Evolutionary conservation across 2,113 vertebrate genomes (phyloP).

Genomic region (Ciconia maguari): DNA sequence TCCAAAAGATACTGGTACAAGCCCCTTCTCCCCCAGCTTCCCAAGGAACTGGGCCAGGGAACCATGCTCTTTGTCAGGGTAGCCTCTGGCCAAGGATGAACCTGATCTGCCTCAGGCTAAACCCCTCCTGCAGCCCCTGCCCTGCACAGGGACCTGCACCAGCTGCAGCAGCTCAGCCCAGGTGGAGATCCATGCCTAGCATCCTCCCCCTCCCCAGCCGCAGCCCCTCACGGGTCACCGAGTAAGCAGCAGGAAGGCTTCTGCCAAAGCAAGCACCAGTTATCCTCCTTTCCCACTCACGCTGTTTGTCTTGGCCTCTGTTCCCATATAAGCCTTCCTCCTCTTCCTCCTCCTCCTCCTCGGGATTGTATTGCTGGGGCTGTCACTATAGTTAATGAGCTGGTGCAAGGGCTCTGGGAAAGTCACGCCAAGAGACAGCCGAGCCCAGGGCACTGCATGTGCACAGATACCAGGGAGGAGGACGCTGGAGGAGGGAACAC

Average conservation of each 20-base stretch:
- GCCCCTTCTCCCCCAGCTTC: background rate
- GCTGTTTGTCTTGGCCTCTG: constrained; percentile 33
- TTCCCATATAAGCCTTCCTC: background rate
- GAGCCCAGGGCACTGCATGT: fast-evolving
- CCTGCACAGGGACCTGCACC: background rate
- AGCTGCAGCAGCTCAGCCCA: background rate
- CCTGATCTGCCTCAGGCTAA: background rate
- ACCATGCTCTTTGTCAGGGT: background rate
- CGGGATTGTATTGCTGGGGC: background rate
- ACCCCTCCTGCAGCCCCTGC: background rate
- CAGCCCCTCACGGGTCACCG: background rate
- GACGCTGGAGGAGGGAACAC: background rate
- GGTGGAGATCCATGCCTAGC: background rate
- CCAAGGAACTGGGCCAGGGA: background rate
- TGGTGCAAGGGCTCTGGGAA: background rate
- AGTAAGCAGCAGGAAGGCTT: background rate
- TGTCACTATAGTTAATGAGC: constrained; percentile 45
- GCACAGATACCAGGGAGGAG: background rate
- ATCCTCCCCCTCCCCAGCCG: background rate
- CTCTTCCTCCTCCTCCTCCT: background rate
- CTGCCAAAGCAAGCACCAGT: background rate
- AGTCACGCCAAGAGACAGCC: background rate
- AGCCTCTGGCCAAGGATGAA: background rate
- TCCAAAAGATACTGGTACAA: background rate
- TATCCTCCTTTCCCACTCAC: background rate